These are phyloP conservation scores for Regulus satrapa DNA, from an alignment of 2,113 vertebrate genomes.

Conservation along the genomic window DNA sequence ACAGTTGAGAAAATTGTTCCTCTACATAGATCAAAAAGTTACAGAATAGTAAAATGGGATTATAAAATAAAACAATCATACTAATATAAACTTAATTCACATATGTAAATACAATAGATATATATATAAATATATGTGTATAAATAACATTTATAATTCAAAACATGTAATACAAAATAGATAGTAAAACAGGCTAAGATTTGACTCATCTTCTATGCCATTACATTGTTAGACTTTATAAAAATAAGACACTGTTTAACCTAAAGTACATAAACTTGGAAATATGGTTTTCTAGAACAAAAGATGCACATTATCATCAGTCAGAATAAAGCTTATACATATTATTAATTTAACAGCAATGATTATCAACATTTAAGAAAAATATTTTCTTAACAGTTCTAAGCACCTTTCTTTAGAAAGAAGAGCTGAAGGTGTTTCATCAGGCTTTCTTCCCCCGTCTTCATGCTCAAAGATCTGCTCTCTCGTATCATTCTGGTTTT, in stretches of 20 bases:
- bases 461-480: constrained; percentile 39
- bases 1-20: neutral
- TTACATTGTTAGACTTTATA: neutral
- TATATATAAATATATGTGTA: neutral
- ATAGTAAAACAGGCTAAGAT: neutral
- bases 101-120: neutral
- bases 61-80: neutral
- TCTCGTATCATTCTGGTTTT: constrained; percentile 33
- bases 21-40: neutral
- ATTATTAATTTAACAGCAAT: neutral
- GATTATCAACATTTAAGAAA: neutral
- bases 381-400: neutral
- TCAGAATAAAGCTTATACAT: neutral
- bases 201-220: neutral
- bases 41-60: neutral
- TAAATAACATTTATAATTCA: neutral
- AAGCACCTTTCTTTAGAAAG: constrained; percentile 83
- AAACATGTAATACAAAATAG: neutral
- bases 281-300: neutral
- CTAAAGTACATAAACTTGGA: neutral
- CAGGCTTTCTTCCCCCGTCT: constrained; percentile 53
- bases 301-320: neutral
- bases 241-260: neutral
- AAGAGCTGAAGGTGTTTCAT: constrained; percentile 57
- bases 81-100: neutral